Conservation (phyloP, 2,113 vertebrate species). For the Notarius lentiginosus region DNA sequence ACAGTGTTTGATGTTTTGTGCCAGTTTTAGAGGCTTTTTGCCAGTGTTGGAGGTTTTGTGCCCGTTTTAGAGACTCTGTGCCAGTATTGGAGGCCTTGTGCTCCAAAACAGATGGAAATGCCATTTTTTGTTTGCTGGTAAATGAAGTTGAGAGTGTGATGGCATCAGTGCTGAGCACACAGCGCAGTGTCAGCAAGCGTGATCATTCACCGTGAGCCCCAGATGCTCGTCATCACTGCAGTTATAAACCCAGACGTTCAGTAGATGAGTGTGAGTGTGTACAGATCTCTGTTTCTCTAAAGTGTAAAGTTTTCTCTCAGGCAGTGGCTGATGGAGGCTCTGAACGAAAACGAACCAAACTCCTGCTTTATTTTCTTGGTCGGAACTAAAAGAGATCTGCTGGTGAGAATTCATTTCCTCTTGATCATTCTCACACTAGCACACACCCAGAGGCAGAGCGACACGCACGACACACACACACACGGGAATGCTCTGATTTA, state of each 20-base stretch:
- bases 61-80: background rate
- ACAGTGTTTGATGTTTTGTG: too few relatives aligned
- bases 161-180: background rate
- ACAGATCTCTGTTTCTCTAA: background rate
- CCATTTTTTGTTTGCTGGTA: background rate
- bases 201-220: background rate
- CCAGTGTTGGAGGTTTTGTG: background rate
- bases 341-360: slow-evolving; percentile 82
- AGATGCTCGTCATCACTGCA: background rate
- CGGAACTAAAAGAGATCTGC: slow-evolving; percentile 86
- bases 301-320: slow-evolving; percentile 61
- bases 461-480: slow-evolving; percentile 2
- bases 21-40: background rate
- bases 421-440: background rate
- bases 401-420: slow-evolving; percentile 72
- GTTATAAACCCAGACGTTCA: background rate
- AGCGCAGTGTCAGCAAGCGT: background rate
- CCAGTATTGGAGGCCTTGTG: background rate
- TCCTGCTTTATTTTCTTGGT: slow-evolving; percentile 83
- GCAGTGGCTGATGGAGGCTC: slow-evolving; percentile 84
- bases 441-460: background rate
- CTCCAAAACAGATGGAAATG: background rate
- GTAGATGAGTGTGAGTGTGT: background rate
- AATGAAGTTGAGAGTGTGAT: background rate
- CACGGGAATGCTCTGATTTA: background rate